Conservation (phyloP, 2,797 vertebrate genomes). For the Catamblyrhynchus diadema region DNA sequence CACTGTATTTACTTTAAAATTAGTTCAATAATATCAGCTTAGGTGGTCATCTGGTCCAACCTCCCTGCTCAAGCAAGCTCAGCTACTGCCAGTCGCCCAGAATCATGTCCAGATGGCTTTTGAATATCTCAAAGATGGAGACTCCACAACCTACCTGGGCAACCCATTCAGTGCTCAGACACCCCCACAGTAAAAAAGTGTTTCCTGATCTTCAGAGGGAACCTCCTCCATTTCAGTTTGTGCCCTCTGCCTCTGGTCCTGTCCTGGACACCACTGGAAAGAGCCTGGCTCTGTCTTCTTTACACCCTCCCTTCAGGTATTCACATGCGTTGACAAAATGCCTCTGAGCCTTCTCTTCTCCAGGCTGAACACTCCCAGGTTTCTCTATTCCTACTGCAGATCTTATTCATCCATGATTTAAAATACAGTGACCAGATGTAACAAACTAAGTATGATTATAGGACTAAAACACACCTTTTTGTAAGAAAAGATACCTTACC, state of each 20-base stretch:
- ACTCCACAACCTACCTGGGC: neutral
- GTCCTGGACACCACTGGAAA: neutral
- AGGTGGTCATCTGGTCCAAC: neutral
- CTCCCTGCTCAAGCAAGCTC: neutral
- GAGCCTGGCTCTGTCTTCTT: neutral
- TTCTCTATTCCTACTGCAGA: neutral
- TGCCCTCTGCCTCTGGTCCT: neutral
- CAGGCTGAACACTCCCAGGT: neutral
- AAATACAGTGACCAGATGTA: neutral
- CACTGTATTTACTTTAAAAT: neutral
- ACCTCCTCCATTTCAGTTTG: neutral
- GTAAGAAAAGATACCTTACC: conserved; percentile 72
- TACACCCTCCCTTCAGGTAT: neutral
- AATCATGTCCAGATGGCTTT: neutral
- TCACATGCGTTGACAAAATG: neutral
- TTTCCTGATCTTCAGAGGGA: neutral
- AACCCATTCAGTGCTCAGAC: neutral
- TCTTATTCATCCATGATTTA: neutral
- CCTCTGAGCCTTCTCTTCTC: neutral
- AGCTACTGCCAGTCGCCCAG: neutral
- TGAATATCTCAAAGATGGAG: neutral
- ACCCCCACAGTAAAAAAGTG: neutral
- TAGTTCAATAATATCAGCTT: neutral
- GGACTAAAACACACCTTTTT: neutral
- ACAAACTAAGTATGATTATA: neutral